Evolutionary conservation across 1,140 invertebrate species (phyloP).

Genomic region (Hylyphantes graminicola): DNA sequence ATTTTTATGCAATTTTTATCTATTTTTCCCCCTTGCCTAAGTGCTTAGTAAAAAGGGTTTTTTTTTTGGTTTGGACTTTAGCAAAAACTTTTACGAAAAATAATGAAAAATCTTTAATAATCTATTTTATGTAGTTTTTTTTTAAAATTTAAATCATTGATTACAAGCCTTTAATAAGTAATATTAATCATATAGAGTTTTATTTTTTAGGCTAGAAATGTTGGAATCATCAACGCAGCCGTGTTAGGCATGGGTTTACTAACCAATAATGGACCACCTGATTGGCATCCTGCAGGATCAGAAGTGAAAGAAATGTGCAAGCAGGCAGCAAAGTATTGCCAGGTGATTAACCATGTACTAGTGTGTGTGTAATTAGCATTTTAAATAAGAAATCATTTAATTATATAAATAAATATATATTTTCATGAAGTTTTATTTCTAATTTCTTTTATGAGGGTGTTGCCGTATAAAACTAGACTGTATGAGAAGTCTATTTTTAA

Average conservation of each 20-base stretch:
- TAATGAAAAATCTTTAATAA: not conserved
- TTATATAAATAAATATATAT: too few relatives aligned
- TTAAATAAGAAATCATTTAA: too few relatives aligned
- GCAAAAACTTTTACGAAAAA: not conserved
- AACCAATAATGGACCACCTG: slow-evolving; percentile 73
- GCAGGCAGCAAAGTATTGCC: slow-evolving; percentile 67
- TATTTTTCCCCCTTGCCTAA: too few relatives aligned
- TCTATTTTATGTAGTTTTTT: not conserved
- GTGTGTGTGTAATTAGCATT: too few relatives aligned
- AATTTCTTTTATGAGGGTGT: too few relatives aligned
- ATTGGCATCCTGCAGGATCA: slow-evolving; percentile 84
- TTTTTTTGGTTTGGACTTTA: too few relatives aligned
- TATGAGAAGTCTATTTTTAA: too few relatives aligned
- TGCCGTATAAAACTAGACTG: too few relatives aligned
- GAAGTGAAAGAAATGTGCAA: slow-evolving; percentile 74
- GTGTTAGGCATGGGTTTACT: slow-evolving; percentile 84
- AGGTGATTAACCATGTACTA: slow-evolving; percentile 63
- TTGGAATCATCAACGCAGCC: slow-evolving; percentile 87
- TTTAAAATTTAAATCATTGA: not conserved
- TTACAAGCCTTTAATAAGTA: not conserved
- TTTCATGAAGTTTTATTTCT: too few relatives aligned
- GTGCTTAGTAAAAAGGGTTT: too few relatives aligned
- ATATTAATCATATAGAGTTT: slow-evolving; percentile 9
- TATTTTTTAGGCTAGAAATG: slow-evolving; percentile 73
- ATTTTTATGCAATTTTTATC: too few relatives aligned